Conservation (phyloP, 2,797 vertebrate genomes). For the Danio choprae region DNA sequence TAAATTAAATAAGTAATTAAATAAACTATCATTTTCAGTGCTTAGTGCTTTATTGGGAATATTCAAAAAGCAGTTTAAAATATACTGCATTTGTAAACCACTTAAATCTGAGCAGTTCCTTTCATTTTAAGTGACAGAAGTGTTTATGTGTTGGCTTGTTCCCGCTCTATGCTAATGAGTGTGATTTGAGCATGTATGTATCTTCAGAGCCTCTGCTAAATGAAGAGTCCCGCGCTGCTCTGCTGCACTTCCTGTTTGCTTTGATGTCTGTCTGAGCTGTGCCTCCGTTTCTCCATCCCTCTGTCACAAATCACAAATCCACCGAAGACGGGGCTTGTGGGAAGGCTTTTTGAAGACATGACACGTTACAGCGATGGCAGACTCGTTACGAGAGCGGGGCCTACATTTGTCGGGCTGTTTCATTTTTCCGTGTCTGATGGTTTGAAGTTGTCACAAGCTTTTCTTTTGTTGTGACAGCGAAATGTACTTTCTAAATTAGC, state of each 20-base stretch:
- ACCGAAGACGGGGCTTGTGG: conserved; percentile 23
- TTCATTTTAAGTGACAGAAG: conserved; percentile 23
- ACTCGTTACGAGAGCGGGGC: neutral
- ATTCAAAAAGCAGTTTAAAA: neutral
- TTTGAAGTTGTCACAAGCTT: conserved; percentile 12
- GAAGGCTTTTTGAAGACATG: conserved; percentile 8
- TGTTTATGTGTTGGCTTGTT: conserved; percentile 45
- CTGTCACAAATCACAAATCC: neutral
- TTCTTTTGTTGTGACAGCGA: conserved; percentile 21
- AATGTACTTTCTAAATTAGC: conserved; percentile 48
- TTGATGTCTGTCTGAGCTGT: conserved; percentile 40
- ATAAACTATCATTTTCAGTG: neutral
- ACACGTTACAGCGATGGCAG: neutral
- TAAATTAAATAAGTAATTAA: neutral
- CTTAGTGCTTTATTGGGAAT: neutral
- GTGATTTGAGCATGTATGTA: conserved; percentile 18
- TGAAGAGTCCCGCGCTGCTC: conserved; percentile 16
- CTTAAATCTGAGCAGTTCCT: neutral
- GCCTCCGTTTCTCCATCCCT: conserved; percentile 32
- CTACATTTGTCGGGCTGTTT: conserved; percentile 2
- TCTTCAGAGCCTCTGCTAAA: conserved; percentile 36
- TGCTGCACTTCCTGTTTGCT: conserved; percentile 30
- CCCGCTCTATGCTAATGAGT: conserved; percentile 29
- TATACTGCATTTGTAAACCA: neutral
- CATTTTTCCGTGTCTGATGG: neutral